Conservation (phyloP, 2,888 invertebrate genomes). For the Meloe dianella region DNA sequence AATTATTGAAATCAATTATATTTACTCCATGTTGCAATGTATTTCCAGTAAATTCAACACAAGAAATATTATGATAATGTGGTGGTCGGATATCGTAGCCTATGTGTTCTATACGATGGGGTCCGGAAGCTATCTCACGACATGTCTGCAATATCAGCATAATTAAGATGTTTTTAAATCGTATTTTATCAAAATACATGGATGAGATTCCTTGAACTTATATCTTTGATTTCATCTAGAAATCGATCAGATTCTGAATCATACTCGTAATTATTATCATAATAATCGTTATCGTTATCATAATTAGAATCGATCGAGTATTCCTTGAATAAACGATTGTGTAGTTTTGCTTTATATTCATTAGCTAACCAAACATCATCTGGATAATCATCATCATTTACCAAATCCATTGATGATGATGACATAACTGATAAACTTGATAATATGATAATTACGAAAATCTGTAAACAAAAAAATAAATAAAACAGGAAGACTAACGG, state of each 20-base stretch:
- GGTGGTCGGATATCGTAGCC: slow-evolving; percentile 10
- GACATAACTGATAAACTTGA: background rate
- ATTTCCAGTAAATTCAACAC: background rate
- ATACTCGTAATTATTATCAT: background rate
- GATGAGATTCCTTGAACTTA: background rate
- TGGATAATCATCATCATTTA: slow-evolving; percentile 5
- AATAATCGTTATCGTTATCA: slow-evolving; percentile 10
- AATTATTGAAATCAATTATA: background rate
- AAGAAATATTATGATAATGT: slow-evolving; percentile 13
- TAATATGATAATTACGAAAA: slow-evolving; percentile 8
- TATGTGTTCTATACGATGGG: background rate
- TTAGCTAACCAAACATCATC: slow-evolving; percentile 16
- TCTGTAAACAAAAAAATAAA: slow-evolving; percentile 4
- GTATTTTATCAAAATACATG: no score
- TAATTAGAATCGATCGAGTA: background rate
- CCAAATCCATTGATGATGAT: slow-evolving; percentile 9
- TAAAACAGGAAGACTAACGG: background rate
- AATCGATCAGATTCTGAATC: background rate
- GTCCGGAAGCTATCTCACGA: background rate
- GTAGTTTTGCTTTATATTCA: slow-evolving; percentile 15
- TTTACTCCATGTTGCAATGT: background rate
- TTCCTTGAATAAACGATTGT: slow-evolving; percentile 7
- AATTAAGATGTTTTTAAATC: no score
- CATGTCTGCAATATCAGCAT: background rate
- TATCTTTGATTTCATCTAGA: background rate